These are phyloP conservation scores for Phortica variegata DNA, from an alignment of 1,140 invertebrate genomes.

Conservation along the genomic window DNA sequence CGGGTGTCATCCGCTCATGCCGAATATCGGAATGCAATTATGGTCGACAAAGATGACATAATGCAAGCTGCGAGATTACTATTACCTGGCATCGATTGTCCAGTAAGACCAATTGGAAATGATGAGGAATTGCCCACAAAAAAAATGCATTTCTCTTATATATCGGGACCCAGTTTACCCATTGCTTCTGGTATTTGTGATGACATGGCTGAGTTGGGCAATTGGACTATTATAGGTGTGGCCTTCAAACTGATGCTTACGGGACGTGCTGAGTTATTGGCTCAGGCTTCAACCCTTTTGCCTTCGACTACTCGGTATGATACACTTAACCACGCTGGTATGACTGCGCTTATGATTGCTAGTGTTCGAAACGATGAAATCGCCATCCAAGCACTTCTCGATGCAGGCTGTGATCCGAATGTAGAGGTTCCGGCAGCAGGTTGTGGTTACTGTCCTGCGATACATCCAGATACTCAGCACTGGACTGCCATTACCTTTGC, in stretches of 20 bases:
- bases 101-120: slow-evolving; percentile 69
- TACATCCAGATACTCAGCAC: slow-evolving; percentile 73
- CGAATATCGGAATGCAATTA: slow-evolving; percentile 74
- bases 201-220: slow-evolving; percentile 53
- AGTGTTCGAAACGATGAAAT: slow-evolving; percentile 77
- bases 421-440: slow-evolving; percentile 64
- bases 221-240: slow-evolving; percentile 71
- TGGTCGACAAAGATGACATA: slow-evolving; percentile 84
- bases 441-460: slow-evolving; percentile 51
- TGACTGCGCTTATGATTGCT: slow-evolving; percentile 80
- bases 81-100: slow-evolving; percentile 85
- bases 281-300: slow-evolving; percentile 74
- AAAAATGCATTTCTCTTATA: slow-evolving; percentile 33
- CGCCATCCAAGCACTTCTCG: slow-evolving; percentile 69
- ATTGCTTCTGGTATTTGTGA: slow-evolving; percentile 34
- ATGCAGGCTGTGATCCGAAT: slow-evolving; percentile 76
- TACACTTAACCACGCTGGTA: slow-evolving; percentile 75
- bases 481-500: slow-evolving; percentile 78
- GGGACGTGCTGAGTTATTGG: slow-evolving; percentile 74
- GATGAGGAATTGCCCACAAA: slow-evolving; percentile 59
- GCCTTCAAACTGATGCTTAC: slow-evolving; percentile 78
- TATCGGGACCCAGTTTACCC: slow-evolving; percentile 25
- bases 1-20: slow-evolving; percentile 79
- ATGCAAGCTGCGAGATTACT: slow-evolving; percentile 82
- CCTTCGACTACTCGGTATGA: slow-evolving; percentile 71